These are phyloP conservation scores for Haliclona indistincta DNA, from an alignment of 37 sponge, comb jelly and placozoan genomes.

Conservation along the genomic window DNA sequence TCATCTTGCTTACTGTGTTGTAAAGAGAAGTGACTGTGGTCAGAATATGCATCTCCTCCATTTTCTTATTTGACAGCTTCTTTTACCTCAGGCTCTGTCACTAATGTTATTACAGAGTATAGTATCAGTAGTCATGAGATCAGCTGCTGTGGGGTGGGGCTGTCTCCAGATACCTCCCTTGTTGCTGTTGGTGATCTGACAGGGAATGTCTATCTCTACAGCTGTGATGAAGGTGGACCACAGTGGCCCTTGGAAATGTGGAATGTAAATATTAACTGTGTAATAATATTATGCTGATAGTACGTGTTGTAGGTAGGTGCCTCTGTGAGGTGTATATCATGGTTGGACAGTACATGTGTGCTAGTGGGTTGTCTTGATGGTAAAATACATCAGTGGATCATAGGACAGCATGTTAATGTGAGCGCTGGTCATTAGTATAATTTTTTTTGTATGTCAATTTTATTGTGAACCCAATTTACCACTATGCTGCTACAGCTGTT, in stretches of 20 bases:
- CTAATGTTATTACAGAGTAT: background rate
- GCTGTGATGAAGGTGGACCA: background rate
- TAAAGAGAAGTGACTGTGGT: conserved; percentile 43
- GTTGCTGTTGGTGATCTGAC: conserved; percentile 66
- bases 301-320: conserved; percentile 36
- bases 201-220: conserved; percentile 31
- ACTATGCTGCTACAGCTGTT: background rate
- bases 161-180: conserved; percentile 18
- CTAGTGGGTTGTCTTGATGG: conserved; percentile 69
- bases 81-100: conserved; percentile 12
- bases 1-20: conserved; percentile 18
- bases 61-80: background rate
- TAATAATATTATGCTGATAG: background rate
- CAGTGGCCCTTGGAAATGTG: background rate
- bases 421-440: too few relatives aligned
- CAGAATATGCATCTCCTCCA: background rate
- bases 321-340: conserved; percentile 68
- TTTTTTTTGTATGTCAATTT: too few relatives aligned
- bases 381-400: conserved; percentile 26
- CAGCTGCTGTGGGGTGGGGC: conserved; percentile 56
- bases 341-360: conserved; percentile 33
- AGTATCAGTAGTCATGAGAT: conserved; percentile 44
- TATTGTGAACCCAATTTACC: too few relatives aligned
- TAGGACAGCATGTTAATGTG: conserved; percentile 3
- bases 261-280: background rate